Evolutionary conservation across 2,797 vertebrate species (phyloP).

Genomic region (Enteromius argenteus): DNA sequence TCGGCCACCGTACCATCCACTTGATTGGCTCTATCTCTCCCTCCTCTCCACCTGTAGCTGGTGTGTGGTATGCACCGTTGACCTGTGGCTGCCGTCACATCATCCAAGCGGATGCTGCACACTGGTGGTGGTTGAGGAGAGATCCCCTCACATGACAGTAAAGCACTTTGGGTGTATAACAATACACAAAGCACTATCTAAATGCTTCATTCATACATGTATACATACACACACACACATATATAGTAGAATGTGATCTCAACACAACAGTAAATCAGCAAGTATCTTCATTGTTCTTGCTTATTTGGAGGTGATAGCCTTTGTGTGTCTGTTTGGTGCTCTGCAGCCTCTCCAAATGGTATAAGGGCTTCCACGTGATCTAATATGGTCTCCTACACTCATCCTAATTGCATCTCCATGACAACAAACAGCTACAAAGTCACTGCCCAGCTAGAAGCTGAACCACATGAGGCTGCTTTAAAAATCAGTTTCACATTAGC

Average conservation of each 20-base stretch:
- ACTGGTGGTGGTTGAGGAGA: too few relatives aligned
- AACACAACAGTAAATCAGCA: constrained; percentile 38
- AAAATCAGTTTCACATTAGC: neutral
- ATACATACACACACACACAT: too few relatives aligned
- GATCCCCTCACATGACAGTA: too few relatives aligned
- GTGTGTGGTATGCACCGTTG: too few relatives aligned
- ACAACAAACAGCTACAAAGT: constrained; percentile 35
- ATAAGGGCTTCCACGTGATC: constrained; percentile 18
- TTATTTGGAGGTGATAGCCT: constrained; percentile 23
- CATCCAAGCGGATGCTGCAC: too few relatives aligned
- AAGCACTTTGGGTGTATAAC: too few relatives aligned
- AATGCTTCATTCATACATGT: too few relatives aligned
- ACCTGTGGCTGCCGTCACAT: too few relatives aligned
- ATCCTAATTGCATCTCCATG: constrained; percentile 33
- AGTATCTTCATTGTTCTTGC: constrained; percentile 32
- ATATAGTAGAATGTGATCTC: neutral
- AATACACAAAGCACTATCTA: too few relatives aligned
- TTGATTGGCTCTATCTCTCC: too few relatives aligned
- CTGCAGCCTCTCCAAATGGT: constrained; percentile 26
- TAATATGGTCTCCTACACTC: neutral
- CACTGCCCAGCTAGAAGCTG: neutral
- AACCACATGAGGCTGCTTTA: neutral
- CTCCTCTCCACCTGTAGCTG: too few relatives aligned
- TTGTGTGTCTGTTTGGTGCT: constrained; percentile 26
- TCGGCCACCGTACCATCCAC: too few relatives aligned